These are phyloP conservation scores for Ophioderma brevispina DNA, from an alignment of 35 echinoderm and acorn worm species.

Conservation along the genomic window DNA sequence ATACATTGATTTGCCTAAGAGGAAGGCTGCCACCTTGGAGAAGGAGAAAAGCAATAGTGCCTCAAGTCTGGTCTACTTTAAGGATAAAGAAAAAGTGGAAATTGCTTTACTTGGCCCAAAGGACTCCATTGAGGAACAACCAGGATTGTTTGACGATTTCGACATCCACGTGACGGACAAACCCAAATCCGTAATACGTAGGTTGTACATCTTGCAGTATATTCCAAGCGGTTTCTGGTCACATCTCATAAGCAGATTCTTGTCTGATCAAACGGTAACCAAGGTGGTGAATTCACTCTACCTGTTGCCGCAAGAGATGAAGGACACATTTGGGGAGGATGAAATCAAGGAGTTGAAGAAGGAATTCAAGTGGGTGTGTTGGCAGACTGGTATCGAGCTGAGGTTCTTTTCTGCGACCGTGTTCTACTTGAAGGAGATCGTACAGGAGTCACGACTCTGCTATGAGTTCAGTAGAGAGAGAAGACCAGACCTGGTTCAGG, in stretches of 20 bases:
- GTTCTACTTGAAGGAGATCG: conserved; percentile 86
- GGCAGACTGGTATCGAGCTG: conserved; percentile 94
- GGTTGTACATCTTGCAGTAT: conserved; percentile 94
- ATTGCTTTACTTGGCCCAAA: conserved; percentile 36
- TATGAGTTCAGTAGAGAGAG: conserved; percentile 73
- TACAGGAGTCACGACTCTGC: conserved; percentile 48
- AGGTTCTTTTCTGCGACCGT: conserved; percentile 72
- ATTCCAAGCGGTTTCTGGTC: conserved; percentile 99
- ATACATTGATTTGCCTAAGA: not conserved
- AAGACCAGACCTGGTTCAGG: conserved; percentile 83
- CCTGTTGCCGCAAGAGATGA: conserved; percentile 39
- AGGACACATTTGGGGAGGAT: conserved; percentile 45
- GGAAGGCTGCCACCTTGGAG: conserved; percentile 11
- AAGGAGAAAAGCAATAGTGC: conserved; percentile 15
- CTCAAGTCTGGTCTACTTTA: not conserved
- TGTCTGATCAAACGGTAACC: conserved; percentile 69
- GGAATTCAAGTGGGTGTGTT: conserved; percentile 81
- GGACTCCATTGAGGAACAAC: not conserved
- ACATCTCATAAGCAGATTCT: conserved; percentile 83
- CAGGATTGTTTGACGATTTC: conserved; percentile 50
- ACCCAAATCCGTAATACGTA: conserved; percentile 66
- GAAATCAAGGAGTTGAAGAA: conserved; percentile 44
- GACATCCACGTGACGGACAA: conserved; percentile 56
- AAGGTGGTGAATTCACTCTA: conserved; percentile 64
- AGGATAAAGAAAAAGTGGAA: conserved; percentile 54